phyloP scores from a whole-genome alignment of 2,797 vertebrate genomes.

The Anisognathus igniventris region DNA sequence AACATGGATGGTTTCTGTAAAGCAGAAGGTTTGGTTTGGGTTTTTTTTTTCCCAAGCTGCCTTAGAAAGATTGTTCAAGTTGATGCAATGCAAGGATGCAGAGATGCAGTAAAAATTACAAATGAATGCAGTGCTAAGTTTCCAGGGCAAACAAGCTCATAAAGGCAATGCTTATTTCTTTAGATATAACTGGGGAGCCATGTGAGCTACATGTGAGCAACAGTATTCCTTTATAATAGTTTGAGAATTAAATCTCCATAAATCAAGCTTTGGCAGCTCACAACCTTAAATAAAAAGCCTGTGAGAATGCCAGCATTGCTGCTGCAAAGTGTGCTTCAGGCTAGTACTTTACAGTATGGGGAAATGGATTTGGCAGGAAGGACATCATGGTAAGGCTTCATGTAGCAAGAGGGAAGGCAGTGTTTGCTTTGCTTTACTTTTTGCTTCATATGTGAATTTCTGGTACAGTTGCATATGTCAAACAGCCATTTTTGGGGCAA shows the following conservation, averaged over 20 bases:
- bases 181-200: not conserved
- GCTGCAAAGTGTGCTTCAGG: not conserved
- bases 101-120: not conserved
- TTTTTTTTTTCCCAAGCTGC: rapidly evolving
- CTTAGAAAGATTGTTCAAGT: not conserved
- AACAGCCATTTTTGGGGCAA: not conserved
- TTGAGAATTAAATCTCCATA: conserved; percentile 40
- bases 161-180: not conserved
- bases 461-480: not conserved
- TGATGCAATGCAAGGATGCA: not conserved
- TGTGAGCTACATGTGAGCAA: not conserved
- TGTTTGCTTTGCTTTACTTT: not conserved
- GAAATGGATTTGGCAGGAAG: not conserved
- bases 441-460: not conserved
- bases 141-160: not conserved
- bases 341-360: not conserved
- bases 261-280: conserved; percentile 22
- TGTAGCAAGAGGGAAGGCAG: not conserved
- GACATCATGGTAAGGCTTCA: not conserved
- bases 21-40: not conserved
- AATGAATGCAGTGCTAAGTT: not conserved
- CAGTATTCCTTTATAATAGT: not conserved
- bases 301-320: not conserved
- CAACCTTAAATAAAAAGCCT: conserved; percentile 17
- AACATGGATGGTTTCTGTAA: not conserved